These are phyloP conservation scores for Ictalurus furcatus DNA, from an alignment of 2,113 vertebrate species.

Conservation along the genomic window DNA sequence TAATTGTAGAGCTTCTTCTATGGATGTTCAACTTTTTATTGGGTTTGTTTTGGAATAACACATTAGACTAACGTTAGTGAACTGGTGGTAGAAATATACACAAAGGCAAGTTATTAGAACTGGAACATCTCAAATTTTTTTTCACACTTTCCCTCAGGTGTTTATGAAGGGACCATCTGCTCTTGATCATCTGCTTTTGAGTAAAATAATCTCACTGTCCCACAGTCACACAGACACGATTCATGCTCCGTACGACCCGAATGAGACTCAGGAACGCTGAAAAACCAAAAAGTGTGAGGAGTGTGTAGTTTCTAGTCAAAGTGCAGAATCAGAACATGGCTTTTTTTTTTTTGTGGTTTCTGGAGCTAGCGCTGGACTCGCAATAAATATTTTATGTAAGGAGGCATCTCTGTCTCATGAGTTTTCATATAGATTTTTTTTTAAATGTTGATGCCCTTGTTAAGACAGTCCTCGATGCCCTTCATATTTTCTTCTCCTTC, in stretches of 20 bases:
- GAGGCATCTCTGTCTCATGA: background rate
- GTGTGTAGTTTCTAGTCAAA: background rate
- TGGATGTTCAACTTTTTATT: background rate
- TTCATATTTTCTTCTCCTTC: background rate
- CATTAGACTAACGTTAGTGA: background rate
- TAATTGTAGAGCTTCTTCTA: background rate
- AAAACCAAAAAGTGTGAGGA: background rate
- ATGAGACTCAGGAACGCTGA: background rate
- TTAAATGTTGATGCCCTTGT: background rate
- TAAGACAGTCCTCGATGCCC: too few species aligned
- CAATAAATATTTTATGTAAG: background rate
- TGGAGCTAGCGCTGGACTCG: background rate
- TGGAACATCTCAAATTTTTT: conserved; percentile 1
- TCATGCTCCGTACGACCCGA: conserved; percentile 31
- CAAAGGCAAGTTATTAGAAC: background rate
- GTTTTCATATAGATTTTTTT: background rate
- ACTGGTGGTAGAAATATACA: background rate
- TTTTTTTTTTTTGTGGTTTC: background rate
- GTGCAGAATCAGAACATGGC: background rate
- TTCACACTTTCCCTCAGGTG: conserved; percentile 44
- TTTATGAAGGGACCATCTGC: conserved; percentile 54
- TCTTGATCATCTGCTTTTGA: conserved; percentile 23
- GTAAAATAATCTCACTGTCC: conserved; percentile 30
- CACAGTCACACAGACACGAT: conserved; percentile 15
- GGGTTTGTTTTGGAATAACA: background rate